These are phyloP conservation scores for Vidua macroura DNA, from an alignment of 2,113 vertebrate species.

Conservation along the genomic window DNA sequence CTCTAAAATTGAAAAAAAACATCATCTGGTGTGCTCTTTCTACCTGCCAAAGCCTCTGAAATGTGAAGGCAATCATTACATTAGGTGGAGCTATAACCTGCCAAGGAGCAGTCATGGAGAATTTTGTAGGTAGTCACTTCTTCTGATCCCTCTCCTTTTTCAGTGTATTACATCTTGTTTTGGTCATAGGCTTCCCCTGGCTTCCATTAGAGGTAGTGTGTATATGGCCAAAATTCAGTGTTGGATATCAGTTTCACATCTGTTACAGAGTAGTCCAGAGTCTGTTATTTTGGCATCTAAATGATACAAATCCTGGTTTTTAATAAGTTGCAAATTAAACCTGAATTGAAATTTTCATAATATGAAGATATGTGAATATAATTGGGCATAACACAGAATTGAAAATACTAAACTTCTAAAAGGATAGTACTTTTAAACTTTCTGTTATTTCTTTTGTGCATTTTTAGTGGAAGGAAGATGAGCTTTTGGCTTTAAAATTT, in stretches of 20 bases:
- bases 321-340: constrained; percentile 22
- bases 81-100: neutral
- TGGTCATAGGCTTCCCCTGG: neutral
- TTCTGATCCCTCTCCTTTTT: neutral
- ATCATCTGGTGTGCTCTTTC: neutral
- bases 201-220: neutral
- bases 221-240: constrained; percentile 6
- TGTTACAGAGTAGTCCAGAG: neutral
- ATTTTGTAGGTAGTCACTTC: constrained; percentile 29
- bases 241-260: constrained; percentile 28
- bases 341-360: constrained; percentile 11
- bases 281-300: constrained; percentile 52
- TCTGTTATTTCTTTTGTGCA: neutral
- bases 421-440: neutral
- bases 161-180: constrained; percentile 11
- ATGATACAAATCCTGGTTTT: constrained; percentile 16
- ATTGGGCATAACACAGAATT: neutral
- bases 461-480: neutral
- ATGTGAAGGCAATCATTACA: neutral
- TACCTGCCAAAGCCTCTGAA: neutral
- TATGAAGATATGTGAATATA: constrained; percentile 33
- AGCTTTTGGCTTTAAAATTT: constrained; percentile 27
- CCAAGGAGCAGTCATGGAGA: neutral
- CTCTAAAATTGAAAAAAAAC: neutral
- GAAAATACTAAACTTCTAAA: neutral